Evolutionary conservation across 2,888 invertebrate genomes (phyloP).

Genomic region (Acrocera orbiculus): DNA sequence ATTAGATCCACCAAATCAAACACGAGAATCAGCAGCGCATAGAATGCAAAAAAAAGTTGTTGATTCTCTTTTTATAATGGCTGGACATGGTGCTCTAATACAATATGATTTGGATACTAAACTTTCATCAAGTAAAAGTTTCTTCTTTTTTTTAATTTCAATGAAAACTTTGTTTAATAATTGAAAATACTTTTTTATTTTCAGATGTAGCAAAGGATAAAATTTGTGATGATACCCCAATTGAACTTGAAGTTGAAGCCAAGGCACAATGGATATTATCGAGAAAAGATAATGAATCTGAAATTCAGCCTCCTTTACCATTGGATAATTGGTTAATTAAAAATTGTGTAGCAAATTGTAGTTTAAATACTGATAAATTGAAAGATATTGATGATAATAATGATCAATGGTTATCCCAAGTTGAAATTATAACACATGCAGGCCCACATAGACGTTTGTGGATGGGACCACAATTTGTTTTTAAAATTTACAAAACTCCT

Average conservation of each 20-base stretch:
- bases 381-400: constrained; percentile 35
- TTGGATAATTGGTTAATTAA: constrained; percentile 48
- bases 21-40: constrained; percentile 26
- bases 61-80: constrained; percentile 79
- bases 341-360: constrained; percentile 16
- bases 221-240: constrained; percentile 67
- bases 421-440: constrained; percentile 92
- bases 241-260: constrained; percentile 71
- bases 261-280: constrained; percentile 81
- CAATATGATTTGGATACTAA: constrained; percentile 78
- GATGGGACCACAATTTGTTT: constrained; percentile 99
- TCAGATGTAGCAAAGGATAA: constrained; percentile 64
- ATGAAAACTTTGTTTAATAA: background rate
- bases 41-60: constrained; percentile 39
- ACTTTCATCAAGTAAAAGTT: constrained; percentile 35
- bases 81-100: constrained; percentile 69
- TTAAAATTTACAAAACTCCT: constrained; percentile 73
- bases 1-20: constrained; percentile 32
- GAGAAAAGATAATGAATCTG: constrained; percentile 37
- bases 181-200: constrained; percentile 4
- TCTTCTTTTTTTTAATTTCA: background rate
- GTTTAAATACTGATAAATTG: constrained; percentile 11
- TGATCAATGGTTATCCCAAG: constrained; percentile 88
- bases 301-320: constrained; percentile 60
- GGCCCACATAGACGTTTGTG: constrained; percentile 89